Evolutionary conservation across 2,113 vertebrate species (phyloP).

Genomic region (Pipa parva): DNA sequence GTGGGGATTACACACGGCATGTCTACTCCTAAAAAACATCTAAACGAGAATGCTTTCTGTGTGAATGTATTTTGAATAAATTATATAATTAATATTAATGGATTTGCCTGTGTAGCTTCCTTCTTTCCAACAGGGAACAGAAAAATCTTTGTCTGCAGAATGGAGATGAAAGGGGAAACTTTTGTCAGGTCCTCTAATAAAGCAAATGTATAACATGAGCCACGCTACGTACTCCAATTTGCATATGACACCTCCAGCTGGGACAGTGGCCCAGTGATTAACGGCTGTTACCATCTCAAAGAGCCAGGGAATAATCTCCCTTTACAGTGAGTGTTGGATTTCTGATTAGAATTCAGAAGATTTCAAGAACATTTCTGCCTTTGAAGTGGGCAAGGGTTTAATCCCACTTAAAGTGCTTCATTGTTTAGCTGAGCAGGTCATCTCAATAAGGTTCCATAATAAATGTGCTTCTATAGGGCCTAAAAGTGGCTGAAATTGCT

Average conservation of each 20-base stretch:
- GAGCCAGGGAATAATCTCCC: conserved; percentile 27
- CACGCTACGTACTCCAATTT: conserved; percentile 25
- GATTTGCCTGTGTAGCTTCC: conserved; percentile 29
- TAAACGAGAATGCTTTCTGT: conserved; percentile 33
- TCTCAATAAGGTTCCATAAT: conserved; percentile 17
- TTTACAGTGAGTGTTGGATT: conserved; percentile 30
- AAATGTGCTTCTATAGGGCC: conserved; percentile 16
- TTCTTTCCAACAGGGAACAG: conserved; percentile 24
- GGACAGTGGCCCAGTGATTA: conserved; percentile 26
- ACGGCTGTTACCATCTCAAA: conserved; percentile 34
- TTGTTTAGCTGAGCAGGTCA: conserved; percentile 35
- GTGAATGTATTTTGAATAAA: conserved; percentile 31
- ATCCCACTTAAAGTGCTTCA: conserved; percentile 35
- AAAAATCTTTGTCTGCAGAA: conserved; percentile 35
- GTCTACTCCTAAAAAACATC: conserved; percentile 10
- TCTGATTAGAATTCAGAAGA: conserved; percentile 37
- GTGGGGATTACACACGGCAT: conserved; percentile 19
- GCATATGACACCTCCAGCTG: conserved; percentile 40
- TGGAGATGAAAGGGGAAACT: conserved; percentile 41
- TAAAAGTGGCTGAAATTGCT: conserved; percentile 8
- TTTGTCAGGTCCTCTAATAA: conserved; percentile 41
- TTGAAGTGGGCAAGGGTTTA: conserved; percentile 38
- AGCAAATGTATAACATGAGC: conserved; percentile 40
- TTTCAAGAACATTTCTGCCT: conserved; percentile 20
- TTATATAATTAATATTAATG: conserved; percentile 45